Conservation (phyloP, 2,888 invertebrate genomes). For the Danaus chrysippus region DNA sequence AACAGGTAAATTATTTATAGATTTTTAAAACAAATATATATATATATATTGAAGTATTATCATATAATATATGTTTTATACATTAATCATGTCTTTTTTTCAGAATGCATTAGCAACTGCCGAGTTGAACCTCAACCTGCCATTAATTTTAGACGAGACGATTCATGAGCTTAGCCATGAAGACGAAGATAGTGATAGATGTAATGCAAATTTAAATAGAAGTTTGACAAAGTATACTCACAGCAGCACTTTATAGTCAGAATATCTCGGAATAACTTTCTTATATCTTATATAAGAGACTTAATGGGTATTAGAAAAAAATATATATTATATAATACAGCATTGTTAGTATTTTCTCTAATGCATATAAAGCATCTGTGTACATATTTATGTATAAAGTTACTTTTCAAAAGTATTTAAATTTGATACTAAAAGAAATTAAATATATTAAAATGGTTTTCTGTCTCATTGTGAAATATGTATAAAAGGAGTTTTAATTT, state of each 20-base stretch:
- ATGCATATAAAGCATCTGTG: too few relatives aligned
- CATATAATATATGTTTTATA: not conserved
- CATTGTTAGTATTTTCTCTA: too few relatives aligned
- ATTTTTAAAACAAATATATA: constrained; percentile 34
- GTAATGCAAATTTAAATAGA: constrained; percentile 48
- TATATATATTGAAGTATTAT: too few relatives aligned
- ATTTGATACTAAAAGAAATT: not conserved
- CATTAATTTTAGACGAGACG: constrained; percentile 59
- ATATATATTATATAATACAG: too few relatives aligned
- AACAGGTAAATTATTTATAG: constrained; percentile 48
- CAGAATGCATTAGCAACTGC: constrained; percentile 53
- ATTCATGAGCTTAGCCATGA: constrained; percentile 69
- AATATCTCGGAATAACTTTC: too few relatives aligned
- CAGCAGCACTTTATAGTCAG: constrained; percentile 56
- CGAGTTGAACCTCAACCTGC: constrained; percentile 57
- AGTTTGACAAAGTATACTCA: constrained; percentile 56
- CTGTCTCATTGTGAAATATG: not conserved
- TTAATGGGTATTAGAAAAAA: too few relatives aligned
- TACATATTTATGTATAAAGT: too few relatives aligned
- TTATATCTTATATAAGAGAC: too few relatives aligned
- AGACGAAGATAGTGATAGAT: constrained; percentile 55
- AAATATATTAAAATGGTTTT: not conserved
- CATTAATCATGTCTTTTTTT: constrained; percentile 35
- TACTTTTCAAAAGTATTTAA: not conserved
- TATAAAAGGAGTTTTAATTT: not conserved